phyloP scores from a whole-genome alignment of 1,140 invertebrate species.

The Lepidotrigona ventralis region DNA sequence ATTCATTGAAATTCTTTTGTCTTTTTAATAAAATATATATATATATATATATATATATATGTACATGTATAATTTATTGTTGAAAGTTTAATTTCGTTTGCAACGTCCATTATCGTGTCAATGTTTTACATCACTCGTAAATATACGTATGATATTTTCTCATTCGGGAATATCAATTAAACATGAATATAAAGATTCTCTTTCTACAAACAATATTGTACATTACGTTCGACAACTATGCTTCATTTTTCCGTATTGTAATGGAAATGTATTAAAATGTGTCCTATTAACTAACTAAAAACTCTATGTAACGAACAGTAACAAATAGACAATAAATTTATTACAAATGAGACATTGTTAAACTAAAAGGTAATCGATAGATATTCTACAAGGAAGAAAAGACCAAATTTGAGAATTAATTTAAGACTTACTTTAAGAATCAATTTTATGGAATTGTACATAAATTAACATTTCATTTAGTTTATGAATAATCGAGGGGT shows the following conservation, averaged over 20 bases:
- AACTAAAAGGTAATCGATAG: not conserved
- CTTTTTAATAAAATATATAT: not conserved
- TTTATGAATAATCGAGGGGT: not conserved
- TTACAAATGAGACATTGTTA: not conserved
- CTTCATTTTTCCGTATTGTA: not conserved
- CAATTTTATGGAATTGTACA: not conserved
- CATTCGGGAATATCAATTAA: not conserved
- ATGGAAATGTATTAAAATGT: not conserved
- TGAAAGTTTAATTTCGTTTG: not conserved
- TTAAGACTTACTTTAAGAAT: not conserved
- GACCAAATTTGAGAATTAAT: not conserved
- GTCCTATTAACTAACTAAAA: not conserved
- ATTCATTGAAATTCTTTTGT: not conserved
- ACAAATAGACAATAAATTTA: not conserved
- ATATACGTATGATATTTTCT: not conserved
- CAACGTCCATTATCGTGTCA: not conserved
- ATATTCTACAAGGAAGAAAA: not conserved
- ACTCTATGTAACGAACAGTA: not conserved
- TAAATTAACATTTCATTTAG: not conserved
- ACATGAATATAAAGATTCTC: not conserved
- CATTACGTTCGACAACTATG: not conserved
- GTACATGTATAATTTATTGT: not conserved
- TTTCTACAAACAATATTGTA: not conserved
- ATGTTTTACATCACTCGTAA: not conserved
- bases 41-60: not conserved